A percentile compares a stretch with the other conserved stretches of the same genome.
phyloP scores from a whole-genome alignment of 2,888 invertebrate genomes.

The Bellardia bayeri region DNA sequence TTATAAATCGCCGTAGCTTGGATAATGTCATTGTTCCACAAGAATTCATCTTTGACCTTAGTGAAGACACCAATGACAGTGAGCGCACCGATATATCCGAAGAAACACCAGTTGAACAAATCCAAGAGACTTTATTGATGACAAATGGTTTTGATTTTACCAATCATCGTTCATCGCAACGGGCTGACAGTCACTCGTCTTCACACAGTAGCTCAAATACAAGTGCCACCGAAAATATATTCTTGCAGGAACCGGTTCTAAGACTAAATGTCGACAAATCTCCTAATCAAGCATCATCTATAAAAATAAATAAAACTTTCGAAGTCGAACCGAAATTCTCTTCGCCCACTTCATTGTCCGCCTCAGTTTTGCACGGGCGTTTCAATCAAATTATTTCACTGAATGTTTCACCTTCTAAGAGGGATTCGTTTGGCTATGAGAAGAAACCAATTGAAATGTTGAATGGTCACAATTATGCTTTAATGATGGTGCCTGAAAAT shows the following conservation, averaged over 20 bases:
- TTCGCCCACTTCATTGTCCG: conserved; percentile 79
- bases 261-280: conserved; percentile 84
- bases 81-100: conserved; percentile 73
- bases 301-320: conserved; percentile 83
- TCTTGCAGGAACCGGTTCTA: conserved; percentile 84
- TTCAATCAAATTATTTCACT: conserved; percentile 83
- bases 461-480: conserved; percentile 60
- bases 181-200: conserved; percentile 78
- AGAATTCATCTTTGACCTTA: conserved; percentile 74
- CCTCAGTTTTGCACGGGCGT: conserved; percentile 81
- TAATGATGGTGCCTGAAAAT: conserved; percentile 78
- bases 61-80: conserved; percentile 75
- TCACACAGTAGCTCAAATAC: conserved; percentile 78
- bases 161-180: conserved; percentile 72
- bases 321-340: conserved; percentile 82
- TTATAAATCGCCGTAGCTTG: conserved; percentile 52
- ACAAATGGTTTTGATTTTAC: conserved; percentile 75
- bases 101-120: conserved; percentile 44
- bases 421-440: conserved; percentile 72
- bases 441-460: conserved; percentile 57
- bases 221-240: conserved; percentile 82
- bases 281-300: conserved; percentile 83
- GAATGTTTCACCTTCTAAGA: conserved; percentile 77
- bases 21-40: conserved; percentile 63
- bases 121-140: conserved; percentile 72